Base-by-base conservation (phyloP, 2,797 vertebrate species). In the Triplophysa yarkandensis region DNA sequence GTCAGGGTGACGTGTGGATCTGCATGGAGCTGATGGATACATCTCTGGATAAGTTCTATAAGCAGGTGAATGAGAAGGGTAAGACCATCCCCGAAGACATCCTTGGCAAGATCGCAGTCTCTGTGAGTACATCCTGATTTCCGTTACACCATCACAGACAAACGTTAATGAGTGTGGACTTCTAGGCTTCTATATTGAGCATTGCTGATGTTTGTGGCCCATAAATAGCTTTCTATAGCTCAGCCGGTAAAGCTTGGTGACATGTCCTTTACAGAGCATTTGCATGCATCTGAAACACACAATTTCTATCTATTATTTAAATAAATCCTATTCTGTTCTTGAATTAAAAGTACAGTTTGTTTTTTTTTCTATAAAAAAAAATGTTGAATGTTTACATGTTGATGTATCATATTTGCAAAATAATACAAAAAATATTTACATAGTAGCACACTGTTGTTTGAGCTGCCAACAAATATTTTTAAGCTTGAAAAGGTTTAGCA, bases 11-110 rank as follows among this genome's bases (percentile, higher is more conserved):
- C 0, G 98, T 99, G 70, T 99, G 98, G 97, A 99, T 99, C 87
- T 99, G 97, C 81, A 99, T 99, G 98, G 98, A 99, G 85, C 90
- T 99, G 79, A 97, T 99, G 98, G 98, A 99, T 88, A 99, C 96
- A 0, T 99, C 98, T 50, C 88, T 99, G 93, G 98, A 99, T 87
- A 99, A 99, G 81, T 99, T 99, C 89, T 99, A 99, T 86, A 99
- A 99, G 86, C 93, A 95, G 1, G 98, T 99, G 44, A 95, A 97
- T 60, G 96, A 99, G 83, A 98, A 97, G 88, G 92, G 94, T 75
- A 91, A 92, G 88, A 94, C 93, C 3, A 98, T 99, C 85, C 98
- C 96, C 0, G 98, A 99, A 81, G 97, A 99, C 88, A 98, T 99
- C 87, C 84, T 99, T 90, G 98, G 98, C 50, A 99, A 99, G 92